A percentile compares a stretch with the other conserved stretches of the same genome.
Evolutionary conservation across 2,797 vertebrate genomes (phyloP).

Genomic region (Rhodeus uyekii): DNA sequence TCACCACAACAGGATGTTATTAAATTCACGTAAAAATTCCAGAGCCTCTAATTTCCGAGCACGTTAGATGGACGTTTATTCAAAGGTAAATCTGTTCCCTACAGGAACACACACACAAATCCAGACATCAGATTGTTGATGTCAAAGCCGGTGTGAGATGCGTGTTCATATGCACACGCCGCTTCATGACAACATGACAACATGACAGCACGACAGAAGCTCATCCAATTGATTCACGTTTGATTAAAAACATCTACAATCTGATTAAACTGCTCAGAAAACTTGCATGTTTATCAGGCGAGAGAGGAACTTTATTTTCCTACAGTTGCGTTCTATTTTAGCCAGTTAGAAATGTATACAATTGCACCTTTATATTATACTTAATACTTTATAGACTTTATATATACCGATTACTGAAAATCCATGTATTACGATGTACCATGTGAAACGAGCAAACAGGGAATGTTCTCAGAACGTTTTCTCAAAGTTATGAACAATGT

Average conservation of each 20-base stretch:
- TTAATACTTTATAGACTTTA: too few relatives aligned
- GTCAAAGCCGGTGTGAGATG: not conserved
- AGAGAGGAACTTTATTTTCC: not conserved
- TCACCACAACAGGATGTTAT: conserved; percentile 39
- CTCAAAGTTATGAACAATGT: not conserved
- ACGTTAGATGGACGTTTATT: not conserved
- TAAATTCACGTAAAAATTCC: conserved; percentile 25
- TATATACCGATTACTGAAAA: too few relatives aligned
- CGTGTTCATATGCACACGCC: not conserved
- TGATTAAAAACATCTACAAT: not conserved
- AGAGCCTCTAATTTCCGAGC: not conserved
- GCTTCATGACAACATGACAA: not conserved
- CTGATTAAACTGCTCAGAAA: not conserved
- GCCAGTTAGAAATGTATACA: not conserved
- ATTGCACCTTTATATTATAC: too few relatives aligned
- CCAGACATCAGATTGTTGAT: not conserved
- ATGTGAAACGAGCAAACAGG: too few relatives aligned
- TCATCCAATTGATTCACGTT: not conserved
- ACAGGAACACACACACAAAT: not conserved
- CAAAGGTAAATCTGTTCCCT: not conserved
- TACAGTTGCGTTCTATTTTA: not conserved
- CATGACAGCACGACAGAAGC: not conserved
- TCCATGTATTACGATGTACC: too few relatives aligned
- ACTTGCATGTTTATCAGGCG: not conserved
- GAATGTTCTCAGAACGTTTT: too few relatives aligned